Evolutionary conservation across 35 echinoderm and acorn worm species (phyloP).

Genomic region (Heliocidaris tuberculata): DNA sequence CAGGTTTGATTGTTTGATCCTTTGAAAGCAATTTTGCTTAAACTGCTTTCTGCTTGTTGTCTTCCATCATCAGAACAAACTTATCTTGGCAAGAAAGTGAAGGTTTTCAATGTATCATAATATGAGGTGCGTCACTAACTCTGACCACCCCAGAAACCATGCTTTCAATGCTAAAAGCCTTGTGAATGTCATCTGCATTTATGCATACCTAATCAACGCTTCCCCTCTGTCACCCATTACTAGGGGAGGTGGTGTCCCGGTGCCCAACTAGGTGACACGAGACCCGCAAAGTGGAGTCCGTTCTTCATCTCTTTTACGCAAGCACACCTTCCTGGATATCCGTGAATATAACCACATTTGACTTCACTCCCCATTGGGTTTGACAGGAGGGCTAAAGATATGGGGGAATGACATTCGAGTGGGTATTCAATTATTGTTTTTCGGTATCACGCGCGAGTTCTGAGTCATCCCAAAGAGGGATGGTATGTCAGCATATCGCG

Average conservation of each 20-base stretch:
- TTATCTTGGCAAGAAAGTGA: too few species aligned
- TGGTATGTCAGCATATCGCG: background rate
- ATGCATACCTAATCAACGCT: background rate
- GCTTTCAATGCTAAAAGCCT: background rate
- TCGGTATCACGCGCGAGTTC: background rate
- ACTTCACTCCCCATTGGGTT: background rate
- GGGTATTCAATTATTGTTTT: slow-evolving; percentile 16
- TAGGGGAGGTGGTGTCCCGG: background rate
- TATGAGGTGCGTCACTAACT: too few species aligned
- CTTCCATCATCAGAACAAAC: too few species aligned
- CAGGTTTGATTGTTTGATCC: too few species aligned
- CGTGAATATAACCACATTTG: background rate
- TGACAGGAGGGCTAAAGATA: background rate
- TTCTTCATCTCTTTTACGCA: background rate
- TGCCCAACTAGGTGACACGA: background rate
- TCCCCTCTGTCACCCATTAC: background rate
- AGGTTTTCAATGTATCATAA: too few species aligned
- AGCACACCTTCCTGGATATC: background rate
- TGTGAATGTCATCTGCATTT: background rate
- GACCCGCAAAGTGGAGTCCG: background rate
- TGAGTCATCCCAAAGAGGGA: background rate
- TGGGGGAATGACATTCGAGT: background rate
- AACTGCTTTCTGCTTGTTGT: too few species aligned
- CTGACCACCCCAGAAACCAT: background rate
- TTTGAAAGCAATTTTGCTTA: too few species aligned